phyloP scores from a whole-genome alignment of 1,140 invertebrate species.

The Musca vetustissima region DNA sequence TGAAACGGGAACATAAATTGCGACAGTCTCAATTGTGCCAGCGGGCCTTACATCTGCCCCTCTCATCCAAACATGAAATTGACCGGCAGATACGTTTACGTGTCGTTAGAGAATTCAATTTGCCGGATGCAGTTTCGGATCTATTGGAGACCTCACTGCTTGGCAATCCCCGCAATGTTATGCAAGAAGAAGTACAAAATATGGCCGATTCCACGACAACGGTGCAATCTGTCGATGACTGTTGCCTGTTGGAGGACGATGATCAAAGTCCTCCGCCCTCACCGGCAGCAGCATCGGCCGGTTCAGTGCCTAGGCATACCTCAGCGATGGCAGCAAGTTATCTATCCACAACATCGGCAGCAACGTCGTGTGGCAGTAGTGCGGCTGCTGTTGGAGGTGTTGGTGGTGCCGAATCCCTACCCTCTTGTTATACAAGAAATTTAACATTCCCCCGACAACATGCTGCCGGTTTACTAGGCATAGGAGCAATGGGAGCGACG shows the following conservation, averaged over 20 bases:
- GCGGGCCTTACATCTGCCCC: constrained; percentile 72
- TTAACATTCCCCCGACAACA: constrained; percentile 65
- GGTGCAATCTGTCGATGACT: constrained; percentile 32
- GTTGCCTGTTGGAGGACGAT: constrained; percentile 39
- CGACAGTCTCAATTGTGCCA: constrained; percentile 77
- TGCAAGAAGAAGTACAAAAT: constrained; percentile 23
- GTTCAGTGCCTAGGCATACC: constrained; percentile 36
- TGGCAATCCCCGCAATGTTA: constrained; percentile 30
- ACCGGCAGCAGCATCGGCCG: constrained; percentile 37
- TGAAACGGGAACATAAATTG: constrained; percentile 83
- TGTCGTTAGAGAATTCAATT: constrained; percentile 90
- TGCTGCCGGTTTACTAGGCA: constrained; percentile 39
- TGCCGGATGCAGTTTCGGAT: constrained; percentile 88
- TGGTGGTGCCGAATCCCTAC: constrained; percentile 31
- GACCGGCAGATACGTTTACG: constrained; percentile 78
- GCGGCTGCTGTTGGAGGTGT: constrained; percentile 42
- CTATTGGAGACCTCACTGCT: constrained; percentile 65
- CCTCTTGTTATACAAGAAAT: constrained; percentile 56
- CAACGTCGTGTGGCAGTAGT: constrained; percentile 32
- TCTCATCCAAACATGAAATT: constrained; percentile 76
- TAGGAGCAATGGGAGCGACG: constrained; percentile 35
- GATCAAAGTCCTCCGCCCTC: constrained; percentile 50
- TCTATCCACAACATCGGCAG: constrained; percentile 33
- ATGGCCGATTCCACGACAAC: constrained; percentile 26
- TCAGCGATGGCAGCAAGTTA: constrained; percentile 32